Evolutionary conservation across 2,113 vertebrate species (phyloP).

Genomic region (Ageneiosus marmoratus): DNA sequence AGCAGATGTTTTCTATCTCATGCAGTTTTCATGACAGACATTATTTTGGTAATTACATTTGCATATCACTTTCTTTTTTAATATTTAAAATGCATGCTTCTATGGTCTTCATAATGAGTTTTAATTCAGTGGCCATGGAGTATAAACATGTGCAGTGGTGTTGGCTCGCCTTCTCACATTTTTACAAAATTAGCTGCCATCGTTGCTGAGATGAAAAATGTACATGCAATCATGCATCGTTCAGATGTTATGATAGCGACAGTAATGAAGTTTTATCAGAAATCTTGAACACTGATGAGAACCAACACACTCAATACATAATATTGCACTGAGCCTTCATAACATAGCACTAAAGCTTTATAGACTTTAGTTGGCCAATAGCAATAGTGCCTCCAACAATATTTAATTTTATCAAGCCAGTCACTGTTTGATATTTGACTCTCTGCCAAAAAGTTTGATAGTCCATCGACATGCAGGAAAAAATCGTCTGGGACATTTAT

Average conservation of each 20-base stretch:
- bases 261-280: conserved; percentile 19
- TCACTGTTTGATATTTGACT: background rate
- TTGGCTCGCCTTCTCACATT: conserved; percentile 44
- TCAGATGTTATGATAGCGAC: conserved; percentile 22
- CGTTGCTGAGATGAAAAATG: conserved; percentile 24
- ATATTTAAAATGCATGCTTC: conserved; percentile 57
- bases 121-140: conserved; percentile 61
- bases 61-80: conserved; percentile 68
- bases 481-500: background rate
- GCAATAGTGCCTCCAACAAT: background rate
- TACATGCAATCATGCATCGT: conserved; percentile 22
- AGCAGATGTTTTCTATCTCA: conserved; percentile 71
- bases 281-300: conserved; percentile 12
- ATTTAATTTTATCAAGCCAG: background rate
- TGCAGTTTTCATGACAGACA: conserved; percentile 55
- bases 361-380: background rate
- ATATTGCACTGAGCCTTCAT: background rate
- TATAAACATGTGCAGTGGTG: conserved; percentile 60
- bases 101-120: conserved; percentile 59
- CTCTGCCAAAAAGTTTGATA: background rate
- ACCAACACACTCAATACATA: background rate
- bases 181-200: conserved; percentile 26
- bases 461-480: background rate
- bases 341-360: background rate
- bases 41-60: conserved; percentile 71